Evolutionary conservation across 37 sponge, comb jelly and placozoan genomes (phyloP), one percentile per base, ranked within the genome.

Genomic region (Beroe forskalii): DNA sequence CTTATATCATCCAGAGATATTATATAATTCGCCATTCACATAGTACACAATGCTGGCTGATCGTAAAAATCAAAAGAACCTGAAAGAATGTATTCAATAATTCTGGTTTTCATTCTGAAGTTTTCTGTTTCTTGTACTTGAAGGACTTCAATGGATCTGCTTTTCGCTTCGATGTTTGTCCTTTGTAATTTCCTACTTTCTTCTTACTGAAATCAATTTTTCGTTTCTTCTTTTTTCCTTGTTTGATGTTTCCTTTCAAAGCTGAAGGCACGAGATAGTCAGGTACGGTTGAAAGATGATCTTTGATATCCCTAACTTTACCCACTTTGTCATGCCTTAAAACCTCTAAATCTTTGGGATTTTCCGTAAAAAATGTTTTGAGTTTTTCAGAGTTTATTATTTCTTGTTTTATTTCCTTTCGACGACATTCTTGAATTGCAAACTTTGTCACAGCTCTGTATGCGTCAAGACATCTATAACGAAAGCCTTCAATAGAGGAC

Each of bases 291-390:
- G 94, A 94, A 36, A 99, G 93, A 63, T 96, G 97, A 33, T 92
- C 91, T 67, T 95, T 93, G 0, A 95, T 93, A 42, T 92, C 90
- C 6, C 75, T 89, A 0, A 97, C 95, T 36, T 94, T 94, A 14
- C 95, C 80, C 14, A 90, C 94, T 41, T 92, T 91, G 91, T 99
- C 99, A 91, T 99, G 99, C 30, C 99, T 62, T 40, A 99, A 66
- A 28, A 96, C 95, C 89, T 99, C 96, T 24, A 96, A 86, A 67
- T 99, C 99, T 31, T 96, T 66, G 0, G 99, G 99, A 76, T 99
- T 99, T 61, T 99, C 96, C 35, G 94, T 94, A 83, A 98, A 96
- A 60, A 80, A 80, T 2, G 44, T 80, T 93, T 97, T 95, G 20
- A 99, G 92, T 90, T 93, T 94, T 32, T 96, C 94, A 6, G 99